These are phyloP conservation scores for Zalophus californianus DNA, from an alignment of 2,797 vertebrate species.

Conservation along the genomic window DNA sequence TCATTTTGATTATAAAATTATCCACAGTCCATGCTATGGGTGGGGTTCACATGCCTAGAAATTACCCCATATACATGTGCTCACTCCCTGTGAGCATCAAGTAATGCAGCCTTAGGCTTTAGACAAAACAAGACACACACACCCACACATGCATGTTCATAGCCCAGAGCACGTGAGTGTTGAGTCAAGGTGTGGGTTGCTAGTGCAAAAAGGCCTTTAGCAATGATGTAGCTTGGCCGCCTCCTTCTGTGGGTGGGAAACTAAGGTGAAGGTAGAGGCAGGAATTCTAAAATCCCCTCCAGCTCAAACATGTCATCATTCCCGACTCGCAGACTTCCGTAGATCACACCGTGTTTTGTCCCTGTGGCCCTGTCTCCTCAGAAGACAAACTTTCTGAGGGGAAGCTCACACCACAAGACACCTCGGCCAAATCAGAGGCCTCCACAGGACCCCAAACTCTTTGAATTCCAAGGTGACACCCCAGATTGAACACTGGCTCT, in stretches of 20 bases:
- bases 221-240: background rate
- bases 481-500: background rate
- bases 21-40: background rate
- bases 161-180: background rate
- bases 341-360: background rate
- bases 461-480: background rate
- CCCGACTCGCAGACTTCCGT: background rate
- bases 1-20: slow-evolving; percentile 26
- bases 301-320: background rate
- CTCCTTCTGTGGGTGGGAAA: background rate
- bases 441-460: background rate
- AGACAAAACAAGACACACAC: background rate
- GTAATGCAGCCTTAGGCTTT: background rate
- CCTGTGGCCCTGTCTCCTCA: background rate
- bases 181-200: background rate
- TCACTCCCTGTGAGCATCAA: background rate
- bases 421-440: background rate
- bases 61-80: background rate
- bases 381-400: background rate
- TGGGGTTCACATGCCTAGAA: background rate
- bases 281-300: background rate
- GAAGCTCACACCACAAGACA: background rate
- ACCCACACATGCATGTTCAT: background rate
- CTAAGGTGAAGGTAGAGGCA: background rate
- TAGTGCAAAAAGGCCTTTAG: background rate